phyloP scores from a whole-genome alignment of 2,113 vertebrate genomes.

The Centropristis striata region DNA sequence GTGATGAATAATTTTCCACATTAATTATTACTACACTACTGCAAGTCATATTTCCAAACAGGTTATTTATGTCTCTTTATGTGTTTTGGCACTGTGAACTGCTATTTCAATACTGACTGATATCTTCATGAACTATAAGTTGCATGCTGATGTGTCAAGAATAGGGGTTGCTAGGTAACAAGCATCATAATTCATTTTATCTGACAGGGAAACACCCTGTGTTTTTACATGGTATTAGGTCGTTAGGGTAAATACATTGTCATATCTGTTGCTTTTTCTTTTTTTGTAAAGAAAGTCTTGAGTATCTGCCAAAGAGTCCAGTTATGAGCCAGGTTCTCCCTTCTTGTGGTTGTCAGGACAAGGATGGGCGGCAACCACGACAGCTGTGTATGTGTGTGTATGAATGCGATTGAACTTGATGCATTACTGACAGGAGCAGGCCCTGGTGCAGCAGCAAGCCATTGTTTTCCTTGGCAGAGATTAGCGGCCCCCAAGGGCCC shows the following conservation, averaged over 20 bases:
- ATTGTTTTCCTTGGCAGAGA: slow-evolving; percentile 97
- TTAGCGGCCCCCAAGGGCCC: slow-evolving; percentile 91
- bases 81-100: not conserved
- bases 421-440: slow-evolving; percentile 89
- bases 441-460: slow-evolving; percentile 88
- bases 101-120: not conserved
- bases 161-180: slow-evolving; percentile 14
- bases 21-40: not conserved
- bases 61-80: not conserved
- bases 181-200: not conserved
- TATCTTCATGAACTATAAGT: slow-evolving; percentile 3
- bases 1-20: too few species aligned
- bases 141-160: slow-evolving; percentile 18
- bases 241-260: not conserved
- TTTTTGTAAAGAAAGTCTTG: slow-evolving; percentile 63
- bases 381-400: slow-evolving; percentile 5
- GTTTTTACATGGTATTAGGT: not conserved
- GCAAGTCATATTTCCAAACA: not conserved
- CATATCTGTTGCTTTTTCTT: slow-evolving; percentile 18
- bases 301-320: slow-evolving; percentile 85
- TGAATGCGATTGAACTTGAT: slow-evolving; percentile 81
- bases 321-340: slow-evolving; percentile 86
- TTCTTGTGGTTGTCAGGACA: slow-evolving; percentile 79
- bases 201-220: slow-evolving; percentile 22
- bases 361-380: slow-evolving; percentile 38